Percentiles rank a stretch among this genome's conserved stretches.
These are phyloP conservation scores for Urocitellus parryii DNA, from an alignment of 2,113 vertebrate genomes.

Conservation along the genomic window DNA sequence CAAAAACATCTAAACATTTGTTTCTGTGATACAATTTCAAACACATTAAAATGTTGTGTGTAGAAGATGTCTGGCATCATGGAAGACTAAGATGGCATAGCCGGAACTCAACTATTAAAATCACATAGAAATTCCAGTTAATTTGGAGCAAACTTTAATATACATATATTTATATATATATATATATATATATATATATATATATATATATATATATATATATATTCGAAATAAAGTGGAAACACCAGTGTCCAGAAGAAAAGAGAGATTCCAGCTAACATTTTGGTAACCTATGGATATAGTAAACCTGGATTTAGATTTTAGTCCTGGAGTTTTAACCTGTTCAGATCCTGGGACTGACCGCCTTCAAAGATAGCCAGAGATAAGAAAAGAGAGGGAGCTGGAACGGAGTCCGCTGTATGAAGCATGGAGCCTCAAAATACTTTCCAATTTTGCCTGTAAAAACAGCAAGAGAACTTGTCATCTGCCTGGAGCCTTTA, in stretches of 20 bases:
- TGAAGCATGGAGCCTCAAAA: not conserved
- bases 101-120: conserved; percentile 5
- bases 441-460: not conserved
- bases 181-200: not conserved
- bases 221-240: not conserved
- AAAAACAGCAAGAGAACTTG: not conserved
- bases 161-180: no score
- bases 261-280: not conserved
- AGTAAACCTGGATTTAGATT: not conserved
- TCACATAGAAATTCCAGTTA: not conserved
- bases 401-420: not conserved
- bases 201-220: not conserved
- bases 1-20: not conserved
- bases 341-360: not conserved
- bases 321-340: not conserved
- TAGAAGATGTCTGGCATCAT: not conserved
- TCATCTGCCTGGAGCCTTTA: not conserved
- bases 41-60: not conserved
- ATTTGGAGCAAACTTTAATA: not conserved
- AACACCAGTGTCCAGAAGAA: not conserved
- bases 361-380: not conserved
- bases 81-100: not conserved
- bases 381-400: not conserved
- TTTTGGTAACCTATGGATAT: not conserved
- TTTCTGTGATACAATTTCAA: not conserved